These are phyloP conservation scores for Acanthornis magna DNA, from an alignment of 2,797 vertebrate species.

Conservation along the genomic window DNA sequence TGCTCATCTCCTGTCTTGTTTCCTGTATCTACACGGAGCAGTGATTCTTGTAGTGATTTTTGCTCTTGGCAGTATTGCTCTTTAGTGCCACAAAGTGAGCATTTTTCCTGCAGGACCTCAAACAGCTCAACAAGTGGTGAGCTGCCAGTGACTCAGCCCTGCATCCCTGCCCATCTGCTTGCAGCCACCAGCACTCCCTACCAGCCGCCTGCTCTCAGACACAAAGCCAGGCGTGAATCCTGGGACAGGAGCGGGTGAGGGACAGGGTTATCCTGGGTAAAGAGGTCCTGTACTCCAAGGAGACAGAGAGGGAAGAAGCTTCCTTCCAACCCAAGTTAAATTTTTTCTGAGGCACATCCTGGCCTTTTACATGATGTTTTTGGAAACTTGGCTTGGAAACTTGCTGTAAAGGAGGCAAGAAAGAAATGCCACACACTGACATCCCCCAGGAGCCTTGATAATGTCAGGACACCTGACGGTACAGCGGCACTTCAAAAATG, in stretches of 20 bases:
- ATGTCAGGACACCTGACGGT: not conserved
- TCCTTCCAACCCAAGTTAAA: not conserved
- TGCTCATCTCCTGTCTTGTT: not conserved
- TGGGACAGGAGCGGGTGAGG: not conserved
- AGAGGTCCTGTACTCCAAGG: not conserved
- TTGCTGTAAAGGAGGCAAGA: not conserved
- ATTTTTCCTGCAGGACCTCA: slow-evolving; percentile 41
- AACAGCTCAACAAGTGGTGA: slow-evolving; percentile 20
- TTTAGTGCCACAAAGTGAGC: not conserved
- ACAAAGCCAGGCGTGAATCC: not conserved
- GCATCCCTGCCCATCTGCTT: not conserved
- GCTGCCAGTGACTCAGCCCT: not conserved
- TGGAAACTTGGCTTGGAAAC: not conserved
- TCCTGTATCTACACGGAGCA: not conserved
- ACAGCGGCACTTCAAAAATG: not conserved
- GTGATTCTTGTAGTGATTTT: not conserved
- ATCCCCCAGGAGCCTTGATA: not conserved
- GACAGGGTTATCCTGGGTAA: not conserved
- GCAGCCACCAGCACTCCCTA: not conserved
- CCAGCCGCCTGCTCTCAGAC: not conserved
- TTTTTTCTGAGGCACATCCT: not conserved
- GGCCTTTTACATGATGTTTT: not conserved
- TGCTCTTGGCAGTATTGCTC: not conserved
- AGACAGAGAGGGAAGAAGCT: not conserved
- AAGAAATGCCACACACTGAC: not conserved